Base-by-base conservation (phyloP, 2,888 invertebrate genomes). In the Xanthorhoe spadicearia region DNA sequence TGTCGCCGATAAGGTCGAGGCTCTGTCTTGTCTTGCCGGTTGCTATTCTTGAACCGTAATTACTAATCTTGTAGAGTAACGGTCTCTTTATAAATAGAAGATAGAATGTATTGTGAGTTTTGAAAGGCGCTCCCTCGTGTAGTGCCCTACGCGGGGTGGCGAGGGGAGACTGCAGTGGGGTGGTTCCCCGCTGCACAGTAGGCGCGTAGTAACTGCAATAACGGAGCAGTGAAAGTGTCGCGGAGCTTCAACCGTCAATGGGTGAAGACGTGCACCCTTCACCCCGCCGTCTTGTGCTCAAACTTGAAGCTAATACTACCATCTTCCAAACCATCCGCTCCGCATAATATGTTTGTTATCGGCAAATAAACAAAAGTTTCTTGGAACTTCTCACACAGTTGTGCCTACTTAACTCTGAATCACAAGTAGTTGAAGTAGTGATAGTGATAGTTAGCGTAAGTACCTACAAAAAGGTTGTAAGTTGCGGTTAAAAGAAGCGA, bases 211-310 rank as follows among this genome's bases (percentile, higher is more conserved):
- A 88, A 88, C 90, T 91, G 92, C 92, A 92, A 91, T 92, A 92
- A 89, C 92, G 88, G 91, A 88, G 90, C 87, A 93, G 92, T 92
- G 92, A 93, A 93, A 93, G 92, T 93, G 92, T 93, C 92, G 92
- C 90, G 91, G 89, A 85, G 92, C 89, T 90, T 88, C 91, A 91
- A 91, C 92, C 92, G 92, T 93, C 92, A 93, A 93, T 93, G 92
- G 92, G 90, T 87, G 90, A 92, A 92, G 91, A 90, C 87, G 87
- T 87, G 84, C 90, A 85, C 90, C 90, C 90, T 89, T 87, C 87
- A 79, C 89, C 92, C 92, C 90, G 81, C 86, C 88, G 89, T 89
- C 90, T 92, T 90, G 81, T 80, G 81, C 88, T 87, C 85, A 87
- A 89, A 90, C 89, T 90, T 69, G 85, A 84, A 89, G 83, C 84